Base-by-base conservation (phyloP, 1,140 invertebrate genomes). In the Coenobita brevimanus region DNA sequence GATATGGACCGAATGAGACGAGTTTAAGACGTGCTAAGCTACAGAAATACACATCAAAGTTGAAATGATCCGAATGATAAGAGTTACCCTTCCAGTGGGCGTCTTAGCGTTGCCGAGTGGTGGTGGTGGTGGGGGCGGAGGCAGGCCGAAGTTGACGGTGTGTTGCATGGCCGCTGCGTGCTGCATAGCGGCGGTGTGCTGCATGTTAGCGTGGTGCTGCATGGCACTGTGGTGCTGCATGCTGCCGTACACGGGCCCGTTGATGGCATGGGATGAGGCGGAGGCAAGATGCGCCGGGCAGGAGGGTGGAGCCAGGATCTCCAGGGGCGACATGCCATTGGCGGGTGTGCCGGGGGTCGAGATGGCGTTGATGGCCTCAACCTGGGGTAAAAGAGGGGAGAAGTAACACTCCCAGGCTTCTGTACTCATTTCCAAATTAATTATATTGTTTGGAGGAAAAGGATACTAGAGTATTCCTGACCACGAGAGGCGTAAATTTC, bases 251-350 rank as follows among this genome's bases (percentile, higher is more conserved):
- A 86, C 36, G 71, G 83, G 83, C 6, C 83, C 83, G 60, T 86
- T 86, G 73, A 64, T 79, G 36, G 79, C 1, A 43, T 79, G 83
- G 33, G 75, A 50, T 15, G 83, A 30, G 41, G 73, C 41, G 41
- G 83, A 50, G 54, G n/a, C n/a, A n/a, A 86, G 73, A 60, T 86
- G 83, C 21, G 83, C 83, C 30, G 83, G 83, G 60, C 83, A 86
- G 4, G 83, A 86, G 24, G 54, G n/a, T 27, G 33, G 43, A 0
- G 57, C 75, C 57, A 67, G 50, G 41, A 86, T 79, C 83, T 86
- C 83, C 75, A 86, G 41, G 36, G 83, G 75, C 4, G 83, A 86
- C 46, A 86, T 54, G 10, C 83, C 83, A 33, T 86, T 86, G 73
- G 75, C 73, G 8, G 83, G 83, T 0, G 83, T 60, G 57, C 71